Evolutionary conservation across 2,888 invertebrate genomes (phyloP).

Genomic region (Noctua comes): DNA sequence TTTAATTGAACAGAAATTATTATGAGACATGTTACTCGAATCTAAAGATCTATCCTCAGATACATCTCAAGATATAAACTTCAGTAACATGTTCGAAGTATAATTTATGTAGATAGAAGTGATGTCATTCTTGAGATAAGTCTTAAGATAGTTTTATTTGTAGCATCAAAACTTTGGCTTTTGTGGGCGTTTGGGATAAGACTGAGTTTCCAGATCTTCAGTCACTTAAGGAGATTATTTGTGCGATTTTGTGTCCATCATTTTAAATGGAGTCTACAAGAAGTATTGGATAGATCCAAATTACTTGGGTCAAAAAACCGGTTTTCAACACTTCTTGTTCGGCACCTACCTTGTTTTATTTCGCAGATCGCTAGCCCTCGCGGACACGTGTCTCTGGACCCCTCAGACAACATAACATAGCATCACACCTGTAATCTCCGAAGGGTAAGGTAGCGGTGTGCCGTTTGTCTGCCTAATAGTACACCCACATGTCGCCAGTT

Average conservation of each 20-base stretch:
- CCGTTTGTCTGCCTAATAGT: too few species aligned
- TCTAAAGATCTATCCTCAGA: slow-evolving; percentile 33
- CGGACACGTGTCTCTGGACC: too few species aligned
- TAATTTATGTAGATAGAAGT: slow-evolving; percentile 51
- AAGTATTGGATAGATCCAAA: too few species aligned
- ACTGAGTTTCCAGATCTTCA: slow-evolving; percentile 4
- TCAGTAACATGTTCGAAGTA: slow-evolving; percentile 35
- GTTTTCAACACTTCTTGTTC: too few species aligned
- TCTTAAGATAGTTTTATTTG: slow-evolving; percentile 44
- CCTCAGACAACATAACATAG: too few species aligned
- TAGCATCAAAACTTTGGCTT: slow-evolving; percentile 48
- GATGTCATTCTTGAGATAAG: slow-evolving; percentile 49
- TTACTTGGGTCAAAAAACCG: too few species aligned
- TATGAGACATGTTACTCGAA: slow-evolving; percentile 43
- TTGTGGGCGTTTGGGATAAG: slow-evolving; percentile 39
- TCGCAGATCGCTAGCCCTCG: too few species aligned
- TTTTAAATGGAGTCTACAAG: neutral
- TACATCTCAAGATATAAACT: slow-evolving; percentile 37
- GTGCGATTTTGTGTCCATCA: neutral
- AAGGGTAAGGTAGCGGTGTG: too few species aligned
- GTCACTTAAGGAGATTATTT: slow-evolving; percentile 14
- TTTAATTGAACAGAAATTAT: slow-evolving; percentile 68
- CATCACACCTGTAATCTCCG: too few species aligned
- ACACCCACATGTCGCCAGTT: too few species aligned
- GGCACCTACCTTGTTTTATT: too few species aligned